Conservation (phyloP, 2,797 vertebrate species). For the Cirrhinus molitorella region DNA sequence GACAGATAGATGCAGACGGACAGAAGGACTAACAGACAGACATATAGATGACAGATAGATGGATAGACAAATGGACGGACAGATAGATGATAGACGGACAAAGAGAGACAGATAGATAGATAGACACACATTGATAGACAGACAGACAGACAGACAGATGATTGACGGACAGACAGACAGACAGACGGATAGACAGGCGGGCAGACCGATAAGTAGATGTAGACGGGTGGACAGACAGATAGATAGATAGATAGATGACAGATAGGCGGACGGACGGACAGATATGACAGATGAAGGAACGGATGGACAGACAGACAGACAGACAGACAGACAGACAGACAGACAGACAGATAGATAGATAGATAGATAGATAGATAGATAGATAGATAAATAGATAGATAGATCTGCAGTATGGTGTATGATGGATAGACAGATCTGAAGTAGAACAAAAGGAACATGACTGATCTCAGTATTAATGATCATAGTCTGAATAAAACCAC, state of each 20-base stretch:
- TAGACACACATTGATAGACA: no score
- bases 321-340: background rate
- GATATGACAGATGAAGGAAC: background rate
- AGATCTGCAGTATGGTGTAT: background rate
- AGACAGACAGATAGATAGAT: background rate
- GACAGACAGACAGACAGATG: background rate
- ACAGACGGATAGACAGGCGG: background rate
- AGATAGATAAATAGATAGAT: background rate
- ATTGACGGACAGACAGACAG: background rate
- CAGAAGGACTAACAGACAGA: no score
- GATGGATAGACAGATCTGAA: background rate
- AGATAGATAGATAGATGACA: background rate
- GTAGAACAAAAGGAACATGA: background rate
- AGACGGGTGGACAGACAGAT: no score
- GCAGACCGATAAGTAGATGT: no score
- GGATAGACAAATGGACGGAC: no score
- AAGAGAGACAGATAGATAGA: no score
- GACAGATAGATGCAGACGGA: no score
- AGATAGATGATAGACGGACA: no score
- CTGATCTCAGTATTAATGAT: constrained; percentile 33
- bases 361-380: background rate
- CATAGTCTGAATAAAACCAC: constrained; percentile 48
- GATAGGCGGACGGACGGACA: background rate
- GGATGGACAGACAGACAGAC: background rate
- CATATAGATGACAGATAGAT: no score